Base-by-base conservation (phyloP, 2,113 vertebrate genomes). In the Trichomycterus rosablanca region DNA sequence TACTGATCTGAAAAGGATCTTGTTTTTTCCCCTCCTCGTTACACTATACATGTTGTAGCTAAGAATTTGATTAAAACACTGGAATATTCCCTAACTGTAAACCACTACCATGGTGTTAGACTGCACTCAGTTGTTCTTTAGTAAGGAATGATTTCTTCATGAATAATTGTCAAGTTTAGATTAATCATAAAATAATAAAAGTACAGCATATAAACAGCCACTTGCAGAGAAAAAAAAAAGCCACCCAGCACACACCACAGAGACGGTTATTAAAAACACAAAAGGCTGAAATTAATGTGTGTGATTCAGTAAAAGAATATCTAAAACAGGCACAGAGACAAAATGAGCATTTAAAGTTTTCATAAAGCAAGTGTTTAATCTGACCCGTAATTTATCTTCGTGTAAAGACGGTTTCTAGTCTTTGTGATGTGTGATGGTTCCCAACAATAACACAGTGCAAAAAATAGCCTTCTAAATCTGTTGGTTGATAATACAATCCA, bases 171-270 rank as follows among this genome's bases (percentile, higher is more conserved):
- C 80, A 78, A 70, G 68, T 78, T n/a, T 83, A 69, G 78, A 80
- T 82, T 77, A 76, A 82, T 80, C 81, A 66, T 80, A 86, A 77
- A 88, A 44, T 80, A 83, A 70, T 83, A 72, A 73, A 79, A 69
- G 76, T 84, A 84, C 83, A 85, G 76, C 71, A 80, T 82, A 80
- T 77, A 73, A 80, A 83, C 76, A 76, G 58, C 66, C 63, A 87
- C 85, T 87, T 88, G 78, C 78, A 85, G 78, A 67, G 26, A 58
- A 66, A 67, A 34, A 28, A 61, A 70, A 43, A 63, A 62, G 34
- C n/a, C n/a, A 48, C 59, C 28, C 39, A 46, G 18, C 43, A 61
- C 22, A n/a, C n/a, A n/a, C n/a, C n/a, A n/a, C n/a, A n/a, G n/a
- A n/a, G n/a, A n/a, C n/a, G n/a, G n/a, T n/a, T n/a, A n/a, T n/a